Evolutionary conservation across 2,797 vertebrate species (phyloP), one percentile per base, ranked within the genome.

Genomic region (Girardinus metallicus): DNA sequence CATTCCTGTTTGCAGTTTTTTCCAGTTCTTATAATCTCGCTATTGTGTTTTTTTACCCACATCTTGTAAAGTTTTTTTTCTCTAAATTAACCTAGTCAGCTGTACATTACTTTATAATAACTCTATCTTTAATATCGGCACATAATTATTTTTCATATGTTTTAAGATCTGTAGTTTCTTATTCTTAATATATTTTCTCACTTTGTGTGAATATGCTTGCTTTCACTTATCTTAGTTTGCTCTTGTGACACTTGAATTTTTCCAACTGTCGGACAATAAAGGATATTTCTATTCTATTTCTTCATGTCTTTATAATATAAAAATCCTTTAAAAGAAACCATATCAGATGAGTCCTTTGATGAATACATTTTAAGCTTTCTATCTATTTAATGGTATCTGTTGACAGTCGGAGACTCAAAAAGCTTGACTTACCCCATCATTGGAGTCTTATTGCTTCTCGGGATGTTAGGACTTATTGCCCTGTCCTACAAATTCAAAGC

Each of bases 381-480:
- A 39, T 39, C 18, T 39, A 34, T 34, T 39, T 66, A 66, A 39
- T 66, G 13, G 0, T 10, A 2, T 66, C 34, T 73, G n/a, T 51
- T 51, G 46, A 31, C 29, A 73, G 51, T 9, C 9, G 73, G 51
- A 55, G 2, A n/a, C 4, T 41, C 47, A 39, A 15, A 2, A 23
- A 3, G 1, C 3, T 16, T 0, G 23, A n/a, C 18, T 41, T 11
- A 39, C 21, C 0, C 2, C 1, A 5, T 39, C 23, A 5, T 12
- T 34, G 29, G 10, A 64, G 1, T 10, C 44, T 16, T 39, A 15
- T 9, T 41, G 0, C 18, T 34, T 12, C 23, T 34, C 29, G 43
- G 2, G 0, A 7, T 66, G 21, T 1, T 77, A 1, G 66, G 64
- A 39, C 21, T 70, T 0, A 29, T 10, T 39, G 10, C 12, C 18